Evolutionary conservation across 2,888 invertebrate species (phyloP), one percentile per base, ranked within the genome.

Genomic region (Lymantria dispar): DNA sequence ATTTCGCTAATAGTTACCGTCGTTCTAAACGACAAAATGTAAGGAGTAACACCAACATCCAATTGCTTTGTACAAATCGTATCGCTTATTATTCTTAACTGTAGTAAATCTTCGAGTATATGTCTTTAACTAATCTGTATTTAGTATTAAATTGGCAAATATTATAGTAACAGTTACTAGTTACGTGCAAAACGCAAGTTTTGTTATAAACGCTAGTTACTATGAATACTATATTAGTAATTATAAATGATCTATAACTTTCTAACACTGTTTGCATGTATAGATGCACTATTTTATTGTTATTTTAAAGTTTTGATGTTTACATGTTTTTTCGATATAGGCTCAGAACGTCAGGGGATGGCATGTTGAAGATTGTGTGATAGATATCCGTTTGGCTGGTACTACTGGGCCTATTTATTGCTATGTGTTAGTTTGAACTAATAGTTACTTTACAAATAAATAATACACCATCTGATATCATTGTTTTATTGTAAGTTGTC

Each of bases 31-130:
- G 86, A 76, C 81, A 72, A 64, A 56, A 65, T 81, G 87, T 88
- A 88, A 88, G 87, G 84, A 80, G 62, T 74, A 86, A 87, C 88
- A 87, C 86, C 87, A 88, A 89, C 75, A 67, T 64, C 74, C 73
- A 63, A 70, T n/a, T 47, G 81, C 79, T 83, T 82, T 83, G 83
- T 84, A 83, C 67, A 80, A 80, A 82, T 66, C 74, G 68, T 40
- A 40, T 14, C 15, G 71, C 61, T 76, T 76, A 68, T 70, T 75
- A 72, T 66, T 67, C 45, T 46, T 61, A 66, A 55, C 67, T 64
- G 62, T 78, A 72, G 67, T 72, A 70, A 69, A 74, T 71, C 56
- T 76, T 74, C 64, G 57, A 71, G 70, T 64, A 63, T 64, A 69
- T 73, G 67, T 78, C 64, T n/a, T n/a, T 77, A 77, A 68, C 70